Evolutionary conservation across 2,797 vertebrate species (phyloP).

Genomic region (Hippoglossus hippoglossus): DNA sequence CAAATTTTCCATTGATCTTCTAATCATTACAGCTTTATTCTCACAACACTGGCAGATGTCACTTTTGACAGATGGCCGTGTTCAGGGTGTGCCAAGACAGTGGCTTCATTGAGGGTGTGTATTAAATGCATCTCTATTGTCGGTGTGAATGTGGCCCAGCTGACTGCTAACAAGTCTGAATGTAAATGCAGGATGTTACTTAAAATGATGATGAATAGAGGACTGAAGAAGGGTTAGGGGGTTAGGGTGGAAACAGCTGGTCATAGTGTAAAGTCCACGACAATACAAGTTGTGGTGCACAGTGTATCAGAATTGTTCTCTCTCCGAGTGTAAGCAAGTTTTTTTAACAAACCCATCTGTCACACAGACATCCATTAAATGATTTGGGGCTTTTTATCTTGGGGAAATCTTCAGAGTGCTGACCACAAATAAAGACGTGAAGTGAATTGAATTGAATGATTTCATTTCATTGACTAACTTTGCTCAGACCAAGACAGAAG

Average conservation of each 20-base stretch:
- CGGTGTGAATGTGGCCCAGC: neutral
- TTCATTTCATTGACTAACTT: neutral
- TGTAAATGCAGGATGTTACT: neutral
- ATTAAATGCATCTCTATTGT: neutral
- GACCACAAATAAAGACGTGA: slow-evolving; percentile 5
- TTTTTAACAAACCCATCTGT: slow-evolving; percentile 11
- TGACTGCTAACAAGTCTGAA: neutral
- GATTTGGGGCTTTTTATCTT: slow-evolving; percentile 1
- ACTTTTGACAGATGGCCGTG: neutral
- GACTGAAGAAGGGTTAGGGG: too few relatives aligned
- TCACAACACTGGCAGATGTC: neutral
- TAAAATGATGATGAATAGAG: slow-evolving; percentile 1
- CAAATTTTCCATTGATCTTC: neutral
- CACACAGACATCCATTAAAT: slow-evolving; percentile 21
- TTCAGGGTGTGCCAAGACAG: neutral
- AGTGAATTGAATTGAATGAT: slow-evolving; percentile 2
- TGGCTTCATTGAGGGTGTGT: neutral
- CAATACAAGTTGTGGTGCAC: neutral
- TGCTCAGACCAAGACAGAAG: neutral
- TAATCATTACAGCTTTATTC: neutral
- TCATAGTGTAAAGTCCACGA: neutral
- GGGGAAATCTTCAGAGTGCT: neutral
- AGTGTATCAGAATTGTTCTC: neutral
- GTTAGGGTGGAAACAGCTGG: neutral
- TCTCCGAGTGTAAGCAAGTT: neutral